Conservation (phyloP, 2,797 vertebrate species). For the Propithecus deckenii region DNA sequence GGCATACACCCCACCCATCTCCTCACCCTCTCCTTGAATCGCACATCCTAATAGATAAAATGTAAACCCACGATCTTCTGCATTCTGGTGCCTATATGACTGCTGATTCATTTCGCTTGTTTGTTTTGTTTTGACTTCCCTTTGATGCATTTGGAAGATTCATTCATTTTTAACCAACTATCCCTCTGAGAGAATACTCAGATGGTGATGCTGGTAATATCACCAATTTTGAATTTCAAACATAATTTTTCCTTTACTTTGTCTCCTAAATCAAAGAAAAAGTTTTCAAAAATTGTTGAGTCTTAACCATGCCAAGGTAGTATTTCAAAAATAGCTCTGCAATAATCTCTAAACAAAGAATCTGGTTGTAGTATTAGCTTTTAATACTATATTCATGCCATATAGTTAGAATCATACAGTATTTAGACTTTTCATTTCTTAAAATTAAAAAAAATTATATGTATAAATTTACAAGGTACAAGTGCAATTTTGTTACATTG, state of each 20-base stretch:
- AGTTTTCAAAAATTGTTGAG: background rate
- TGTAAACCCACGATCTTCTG: background rate
- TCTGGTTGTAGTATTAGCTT: background rate
- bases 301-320: background rate
- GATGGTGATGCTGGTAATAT: background rate
- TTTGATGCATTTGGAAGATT: background rate
- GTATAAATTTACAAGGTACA: background rate
- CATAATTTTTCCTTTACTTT: conserved; percentile 40
- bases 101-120: background rate
- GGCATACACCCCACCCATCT: background rate
- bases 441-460: background rate
- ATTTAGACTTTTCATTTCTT: background rate
- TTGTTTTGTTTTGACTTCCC: background rate
- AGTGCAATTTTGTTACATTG: background rate
- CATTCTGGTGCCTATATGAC: background rate
- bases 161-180: background rate
- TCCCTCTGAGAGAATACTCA: background rate
- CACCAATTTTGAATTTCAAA: background rate
- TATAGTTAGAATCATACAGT: background rate
- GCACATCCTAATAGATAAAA: background rate
- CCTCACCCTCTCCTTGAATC: background rate
- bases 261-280: background rate
- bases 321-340: background rate
- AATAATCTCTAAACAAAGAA: background rate
- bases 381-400: background rate